phyloP scores from a whole-genome alignment of 2,888 invertebrate genomes.

The Tetragonisca angustula region DNA sequence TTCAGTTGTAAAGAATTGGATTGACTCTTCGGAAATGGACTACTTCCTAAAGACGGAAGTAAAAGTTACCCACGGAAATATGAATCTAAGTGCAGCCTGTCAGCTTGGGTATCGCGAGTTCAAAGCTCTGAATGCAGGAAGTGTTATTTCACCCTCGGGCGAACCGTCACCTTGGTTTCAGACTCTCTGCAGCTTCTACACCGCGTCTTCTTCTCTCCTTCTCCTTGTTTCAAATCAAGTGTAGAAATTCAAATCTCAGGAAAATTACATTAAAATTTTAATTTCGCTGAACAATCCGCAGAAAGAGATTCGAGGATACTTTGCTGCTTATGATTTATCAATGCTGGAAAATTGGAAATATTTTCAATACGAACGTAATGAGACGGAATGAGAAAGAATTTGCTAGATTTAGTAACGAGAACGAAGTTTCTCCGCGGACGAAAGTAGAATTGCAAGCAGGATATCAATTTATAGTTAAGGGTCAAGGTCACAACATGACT shows the following conservation, averaged over 20 bases:
- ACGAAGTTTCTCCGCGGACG: conserved; percentile 46
- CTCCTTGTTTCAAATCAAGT: neutral
- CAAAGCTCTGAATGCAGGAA: conserved; percentile 73
- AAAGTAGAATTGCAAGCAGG: conserved; percentile 48
- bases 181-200: conserved; percentile 46
- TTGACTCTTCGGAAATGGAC: neutral
- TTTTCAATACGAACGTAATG: neutral
- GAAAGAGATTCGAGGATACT: neutral
- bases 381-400: neutral
- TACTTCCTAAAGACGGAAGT: conserved; percentile 44
- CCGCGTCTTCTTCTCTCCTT: conserved; percentile 19
- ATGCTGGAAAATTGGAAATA: neutral
- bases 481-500: conserved; percentile 59
- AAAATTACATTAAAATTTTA: no score
- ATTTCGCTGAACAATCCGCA: no score
- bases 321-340: neutral
- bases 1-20: neutral
- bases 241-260: no score
- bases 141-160: conserved; percentile 65
- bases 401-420: conserved; percentile 25
- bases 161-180: conserved; percentile 68
- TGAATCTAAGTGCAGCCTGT: conserved; percentile 35
- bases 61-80: conserved; percentile 48
- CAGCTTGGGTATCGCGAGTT: conserved; percentile 59
- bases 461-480: conserved; percentile 42